phyloP scores from a whole-genome alignment of 2,888 invertebrate species.

The Brassicogethes aeneus region DNA sequence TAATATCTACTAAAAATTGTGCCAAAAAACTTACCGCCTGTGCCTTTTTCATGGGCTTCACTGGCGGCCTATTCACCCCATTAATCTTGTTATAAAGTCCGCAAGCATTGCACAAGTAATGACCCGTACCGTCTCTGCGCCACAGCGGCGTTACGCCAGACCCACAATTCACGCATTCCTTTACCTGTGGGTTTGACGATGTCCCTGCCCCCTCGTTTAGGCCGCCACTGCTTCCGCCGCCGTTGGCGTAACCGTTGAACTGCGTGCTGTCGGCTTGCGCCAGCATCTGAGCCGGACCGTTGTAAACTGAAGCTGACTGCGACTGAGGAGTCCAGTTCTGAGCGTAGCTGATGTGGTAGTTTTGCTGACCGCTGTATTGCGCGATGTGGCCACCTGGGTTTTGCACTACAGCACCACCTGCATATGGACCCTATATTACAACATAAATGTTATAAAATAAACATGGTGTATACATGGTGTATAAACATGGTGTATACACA shows the following conservation, averaged over 20 bases:
- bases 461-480: no score
- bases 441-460: no score
- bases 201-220: slow-evolving; percentile 14
- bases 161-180: slow-evolving; percentile 63
- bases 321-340: background rate
- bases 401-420: background rate
- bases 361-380: background rate
- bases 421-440: no score
- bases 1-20: no score
- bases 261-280: slow-evolving; percentile 16
- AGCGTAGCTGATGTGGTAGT: background rate
- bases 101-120: slow-evolving; percentile 83
- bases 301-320: slow-evolving; percentile 14
- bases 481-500: no score
- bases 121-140: slow-evolving; percentile 79
- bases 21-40: slow-evolving; percentile 43
- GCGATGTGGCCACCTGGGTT: background rate
- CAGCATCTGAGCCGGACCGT: slow-evolving; percentile 2
- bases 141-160: slow-evolving; percentile 67
- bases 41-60: slow-evolving; percentile 57
- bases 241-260: slow-evolving; percentile 11
- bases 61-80: slow-evolving; percentile 67
- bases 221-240: slow-evolving; percentile 12
- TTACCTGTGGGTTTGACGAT: slow-evolving; percentile 37
- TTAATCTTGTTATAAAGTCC: slow-evolving; percentile 53